A percentile compares a stretch with the other conserved stretches of the same genome.
Conservation (phyloP, 2,888 invertebrate species). For the Rotaria sp. region DNA sequence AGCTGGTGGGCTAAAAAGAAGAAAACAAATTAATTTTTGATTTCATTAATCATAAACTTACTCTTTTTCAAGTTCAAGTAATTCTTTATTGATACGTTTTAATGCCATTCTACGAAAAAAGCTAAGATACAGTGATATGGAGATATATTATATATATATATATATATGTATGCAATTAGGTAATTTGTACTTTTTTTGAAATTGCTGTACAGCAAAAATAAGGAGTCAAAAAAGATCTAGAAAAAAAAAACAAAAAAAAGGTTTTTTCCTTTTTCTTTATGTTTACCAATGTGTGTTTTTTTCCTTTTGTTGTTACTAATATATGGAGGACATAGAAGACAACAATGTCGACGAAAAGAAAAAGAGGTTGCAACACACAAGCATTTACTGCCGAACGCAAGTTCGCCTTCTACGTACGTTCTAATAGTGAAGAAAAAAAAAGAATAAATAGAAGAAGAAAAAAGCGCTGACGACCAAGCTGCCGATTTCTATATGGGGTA, state of each 20-base stretch:
- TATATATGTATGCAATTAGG: not conserved
- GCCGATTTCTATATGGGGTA: not conserved
- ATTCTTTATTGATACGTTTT: constrained; percentile 65
- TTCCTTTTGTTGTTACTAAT: not conserved
- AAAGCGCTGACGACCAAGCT: not conserved
- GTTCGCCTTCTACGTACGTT: not conserved
- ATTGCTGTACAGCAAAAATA: not conserved
- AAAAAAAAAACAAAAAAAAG: not conserved
- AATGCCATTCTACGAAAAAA: constrained; percentile 17
- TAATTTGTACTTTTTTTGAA: not conserved
- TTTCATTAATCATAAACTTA: constrained; percentile 55
- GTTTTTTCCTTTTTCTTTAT: not conserved
- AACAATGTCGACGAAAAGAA: constrained; percentile 7
- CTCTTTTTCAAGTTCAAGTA: constrained; percentile 13
- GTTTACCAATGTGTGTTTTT: constrained; percentile 1
- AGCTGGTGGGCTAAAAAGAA: not conserved
- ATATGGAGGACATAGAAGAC: constrained; percentile 5
- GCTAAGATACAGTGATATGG: not conserved
- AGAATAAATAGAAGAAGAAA: not conserved
- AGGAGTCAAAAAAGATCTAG: not conserved
- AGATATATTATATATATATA: too few relatives aligned
- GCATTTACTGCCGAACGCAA: constrained; percentile 5
- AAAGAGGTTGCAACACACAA: constrained; percentile 1
- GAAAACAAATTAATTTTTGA: constrained; percentile 76
- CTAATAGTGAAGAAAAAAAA: not conserved